Evolutionary conservation across 1,140 invertebrate species (phyloP), one percentile per base, ranked within the genome.

Genomic region (Bombus vancouverensis): DNA sequence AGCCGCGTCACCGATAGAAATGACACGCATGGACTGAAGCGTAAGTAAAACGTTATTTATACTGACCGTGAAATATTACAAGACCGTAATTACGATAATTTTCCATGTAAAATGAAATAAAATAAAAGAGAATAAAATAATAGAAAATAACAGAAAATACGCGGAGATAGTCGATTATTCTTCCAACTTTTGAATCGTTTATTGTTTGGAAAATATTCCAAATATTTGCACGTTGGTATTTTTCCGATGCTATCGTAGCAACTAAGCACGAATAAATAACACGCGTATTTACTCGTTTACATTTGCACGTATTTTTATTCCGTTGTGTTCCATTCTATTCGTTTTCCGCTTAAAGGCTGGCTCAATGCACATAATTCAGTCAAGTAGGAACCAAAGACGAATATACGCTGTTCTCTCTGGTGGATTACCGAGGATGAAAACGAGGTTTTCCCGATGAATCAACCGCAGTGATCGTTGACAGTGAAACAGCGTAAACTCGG

Each of bases 31-130:
- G 25, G 28, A 28, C 59, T 4, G 59, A 76, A 6, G 6, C 32
- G 25, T 22, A 59, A 68, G 28, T 77, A 53, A 83, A 83, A 77
- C 66, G 68, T 83, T 62, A 42, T 71, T 42, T 68, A 39, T 47
- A 53, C 15, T 6, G 5, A 12, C 10, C 18, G 13, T 9, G 5
- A 37, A 34, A 68, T 22, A n/a, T 18, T 39, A 28, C 22, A 47
- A 65, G 34, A 76, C 22, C 32, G 3, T 34, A 32, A 18, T 44
- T 34, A 65, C 22, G 13, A 10, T 39, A 4, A 9, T 39, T 25
- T 22, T 15, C 10, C 12, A 12, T 2, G 4, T 9, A 37, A 25
- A 68, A 68, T 68, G 25, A 71, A 71, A 28, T 1, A 13, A 28
- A n/a, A 66, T 2, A 34, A 32, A 32, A 18, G 0, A 53, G 2